Evolutionary conservation across 2,797 vertebrate genomes (phyloP).

Genomic region (Acanthurus lineatus): DNA sequence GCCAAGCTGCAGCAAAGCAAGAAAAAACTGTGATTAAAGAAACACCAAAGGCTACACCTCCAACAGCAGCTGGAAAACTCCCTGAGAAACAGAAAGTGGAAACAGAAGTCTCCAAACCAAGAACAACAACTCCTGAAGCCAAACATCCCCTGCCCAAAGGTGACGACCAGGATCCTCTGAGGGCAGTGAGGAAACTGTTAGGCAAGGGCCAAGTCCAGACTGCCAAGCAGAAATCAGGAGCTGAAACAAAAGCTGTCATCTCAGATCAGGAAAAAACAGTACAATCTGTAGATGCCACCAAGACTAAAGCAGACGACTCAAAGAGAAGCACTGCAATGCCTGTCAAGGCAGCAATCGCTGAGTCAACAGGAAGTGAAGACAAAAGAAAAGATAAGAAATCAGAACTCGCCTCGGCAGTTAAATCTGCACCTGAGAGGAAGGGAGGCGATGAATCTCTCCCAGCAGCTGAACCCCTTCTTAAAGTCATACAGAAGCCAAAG

Average conservation of each 20-base stretch:
- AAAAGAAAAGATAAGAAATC: constrained; percentile 49
- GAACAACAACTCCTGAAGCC: constrained; percentile 52
- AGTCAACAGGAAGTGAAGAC: constrained; percentile 44
- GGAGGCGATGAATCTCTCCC: constrained; percentile 35
- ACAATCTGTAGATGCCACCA: constrained; percentile 41
- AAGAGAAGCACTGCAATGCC: constrained; percentile 30
- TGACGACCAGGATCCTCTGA: constrained; percentile 60
- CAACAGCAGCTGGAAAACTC: constrained; percentile 38
- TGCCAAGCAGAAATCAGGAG: constrained; percentile 43
- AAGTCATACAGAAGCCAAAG: constrained; percentile 81
- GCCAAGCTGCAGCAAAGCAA: constrained; percentile 48
- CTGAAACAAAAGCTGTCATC: constrained; percentile 38
- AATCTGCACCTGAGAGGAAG: constrained; percentile 52
- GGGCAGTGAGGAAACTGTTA: constrained; percentile 70
- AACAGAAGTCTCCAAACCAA: constrained; percentile 62
- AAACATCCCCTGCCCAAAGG: constrained; percentile 50
- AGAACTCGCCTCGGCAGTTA: constrained; percentile 29
- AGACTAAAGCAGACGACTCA: constrained; percentile 40
- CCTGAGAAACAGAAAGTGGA: constrained; percentile 42
- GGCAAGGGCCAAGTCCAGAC: constrained; percentile 65
- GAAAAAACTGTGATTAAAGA: constrained; percentile 57
- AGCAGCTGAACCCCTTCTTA: constrained; percentile 75
- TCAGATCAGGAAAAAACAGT: constrained; percentile 39
- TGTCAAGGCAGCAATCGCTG: constrained; percentile 30
- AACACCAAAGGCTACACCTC: constrained; percentile 49